Evolutionary conservation across 1,140 invertebrate species (phyloP).

Genomic region (Papilio helenus): DNA sequence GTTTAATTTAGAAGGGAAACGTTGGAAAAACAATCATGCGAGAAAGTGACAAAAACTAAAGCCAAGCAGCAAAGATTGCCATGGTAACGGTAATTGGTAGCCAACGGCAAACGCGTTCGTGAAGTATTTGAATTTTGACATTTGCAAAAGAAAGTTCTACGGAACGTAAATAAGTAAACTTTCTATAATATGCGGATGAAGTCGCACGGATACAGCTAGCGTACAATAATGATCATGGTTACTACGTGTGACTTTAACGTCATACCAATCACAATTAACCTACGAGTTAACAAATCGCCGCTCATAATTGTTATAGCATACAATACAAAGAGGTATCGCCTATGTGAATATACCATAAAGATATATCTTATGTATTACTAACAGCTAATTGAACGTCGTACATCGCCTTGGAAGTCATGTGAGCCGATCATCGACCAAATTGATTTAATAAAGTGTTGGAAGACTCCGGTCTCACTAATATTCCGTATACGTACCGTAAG

Average conservation of each 20-base stretch:
- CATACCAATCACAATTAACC: slow-evolving; percentile 11
- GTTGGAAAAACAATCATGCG: no score
- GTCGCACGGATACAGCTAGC: no score
- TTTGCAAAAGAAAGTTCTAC: no score
- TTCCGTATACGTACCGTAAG: background rate
- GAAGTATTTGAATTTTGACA: no score
- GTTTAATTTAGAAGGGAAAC: no score
- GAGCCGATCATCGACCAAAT: slow-evolving; percentile 6
- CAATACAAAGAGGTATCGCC: background rate
- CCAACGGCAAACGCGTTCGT: no score
- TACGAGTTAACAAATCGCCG: slow-evolving; percentile 26
- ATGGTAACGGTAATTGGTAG: no score
- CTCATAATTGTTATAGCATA: slow-evolving; percentile 17
- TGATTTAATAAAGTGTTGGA: slow-evolving; percentile 31
- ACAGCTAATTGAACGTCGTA: slow-evolving; percentile 22
- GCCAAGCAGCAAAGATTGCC: no score
- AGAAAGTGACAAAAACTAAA: no score
- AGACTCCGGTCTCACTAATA: background rate
- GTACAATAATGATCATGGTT: background rate
- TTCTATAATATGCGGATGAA: no score
- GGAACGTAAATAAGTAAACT: no score
- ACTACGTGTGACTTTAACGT: background rate
- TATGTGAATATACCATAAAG: background rate
- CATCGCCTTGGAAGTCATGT: slow-evolving; percentile 27
- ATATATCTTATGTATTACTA: background rate